Base-by-base conservation (phyloP, 2,888 invertebrate species). In the Phalera bucephala region DNA sequence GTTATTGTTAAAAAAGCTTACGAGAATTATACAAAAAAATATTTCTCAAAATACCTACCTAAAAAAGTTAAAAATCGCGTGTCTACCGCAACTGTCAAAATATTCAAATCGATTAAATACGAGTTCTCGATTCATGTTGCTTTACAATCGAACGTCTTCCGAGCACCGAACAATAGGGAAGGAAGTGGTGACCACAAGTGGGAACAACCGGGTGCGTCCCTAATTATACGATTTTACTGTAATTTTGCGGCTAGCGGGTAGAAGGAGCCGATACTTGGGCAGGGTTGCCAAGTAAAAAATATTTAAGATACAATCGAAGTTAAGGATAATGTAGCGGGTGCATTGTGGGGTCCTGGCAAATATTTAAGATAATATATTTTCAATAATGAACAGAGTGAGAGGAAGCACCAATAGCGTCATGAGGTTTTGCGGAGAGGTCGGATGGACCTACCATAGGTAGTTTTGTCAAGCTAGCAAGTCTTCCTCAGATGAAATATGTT, bases 31-130 rank as follows among this genome's bases (percentile, higher is more conserved):
- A 5, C 17, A 3, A 3, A 77, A 63, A 48, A 20, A 33, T 45
- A 36, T 31, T 65, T 70, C 69, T 52, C 66, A 69, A 60, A 47
- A 32, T 28, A 36, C 33, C 0, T 29, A 52, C 50, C 60, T 63
- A 57, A 48, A 39, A 9, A 3, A 6, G 52, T 47, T 65, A 69
- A 75, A 76, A 75, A 72, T 71, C 65, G 78, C 63, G 55, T 56
- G 53, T 60, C 67, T 69, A 87, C 87, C 87, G 69, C 87, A 87
- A 78, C 84, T 84, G 86, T 85, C 86, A 82, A 81, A 80, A 80
- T 69, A 75, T 77, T 54, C 52, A 78, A 88, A 87, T 88, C 83
- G 88, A 88, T 88, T 88, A 79, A 67, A 75, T 58, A 50, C 62
- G 61, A 55, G 61, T 54, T 55, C 53, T 56, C 55, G 61, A 61